Base-by-base conservation (phyloP, 2,113 vertebrate species). In the Thomomys bottae region DNA sequence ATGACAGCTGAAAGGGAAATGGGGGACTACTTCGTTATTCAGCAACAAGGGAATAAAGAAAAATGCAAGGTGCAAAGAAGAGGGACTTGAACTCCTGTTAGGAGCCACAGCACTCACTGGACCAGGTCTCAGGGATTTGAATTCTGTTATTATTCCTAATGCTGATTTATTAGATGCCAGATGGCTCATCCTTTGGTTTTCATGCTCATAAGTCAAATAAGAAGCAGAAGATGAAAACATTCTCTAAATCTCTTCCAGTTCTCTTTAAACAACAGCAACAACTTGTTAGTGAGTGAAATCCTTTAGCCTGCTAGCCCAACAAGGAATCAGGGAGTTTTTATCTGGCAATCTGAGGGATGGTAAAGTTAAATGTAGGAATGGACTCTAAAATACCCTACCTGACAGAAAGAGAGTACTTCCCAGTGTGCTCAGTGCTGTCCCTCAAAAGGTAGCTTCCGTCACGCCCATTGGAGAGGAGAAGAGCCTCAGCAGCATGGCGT, bases 401-500 rank as follows among this genome's bases (percentile, higher is more conserved):
- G 75, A 99, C 99, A 11, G 99, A 99, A 34, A 99, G 97, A 15
- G 99, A 99, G 54, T 99, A 99, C 78, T 98, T 96, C 49, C 97
- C 97, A 0, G 92, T 92, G 2, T 97, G 98, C 30, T 98, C 98
- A 23, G 99, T 98, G 83, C 99, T 99, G 94, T 98, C 99, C 90
- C 99, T 98, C 83, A 99, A 97, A 15, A 99, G 98, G 92, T 99
- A 99, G 96, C 98, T 99, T 28, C 99, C 99, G 49, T 99, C 99
- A 2, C 85, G 81, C 14, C 99, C 99, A 0, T 99, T 99, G 89
- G 99, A 99, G 95, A 99, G 96, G 84, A 99, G 98, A 11, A 99
- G 98, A 0, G 99, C 99, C 90, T 99, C 99, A 0, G 99, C 98
- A 0, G 99, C 98, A 0, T 99, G 99, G 0, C 99, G 98, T 0